Conservation (phyloP, 2,888 invertebrate genomes). For the Pseudeuparius sepicola region DNA sequence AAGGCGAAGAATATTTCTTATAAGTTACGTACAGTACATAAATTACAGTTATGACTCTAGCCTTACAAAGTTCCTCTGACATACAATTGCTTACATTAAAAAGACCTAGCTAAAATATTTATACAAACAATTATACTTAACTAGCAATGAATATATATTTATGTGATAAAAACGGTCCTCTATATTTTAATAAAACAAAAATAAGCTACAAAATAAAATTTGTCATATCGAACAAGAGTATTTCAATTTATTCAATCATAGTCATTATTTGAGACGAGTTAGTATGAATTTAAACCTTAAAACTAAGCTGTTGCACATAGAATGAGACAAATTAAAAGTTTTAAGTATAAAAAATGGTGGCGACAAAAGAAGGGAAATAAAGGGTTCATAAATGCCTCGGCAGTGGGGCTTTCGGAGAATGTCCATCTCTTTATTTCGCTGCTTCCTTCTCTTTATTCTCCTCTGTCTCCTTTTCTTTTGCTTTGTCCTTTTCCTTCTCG, state of each 20-base stretch:
- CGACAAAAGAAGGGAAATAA: constrained; percentile 15
- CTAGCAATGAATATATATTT: constrained; percentile 37
- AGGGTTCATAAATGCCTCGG: constrained; percentile 29
- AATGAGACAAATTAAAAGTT: constrained; percentile 31
- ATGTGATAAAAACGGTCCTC: constrained; percentile 31
- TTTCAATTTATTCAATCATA: constrained; percentile 16
- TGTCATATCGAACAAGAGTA: constrained; percentile 31
- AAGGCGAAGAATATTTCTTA: constrained; percentile 11
- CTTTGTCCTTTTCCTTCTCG: constrained; percentile 59
- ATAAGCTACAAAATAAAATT: constrained; percentile 34
- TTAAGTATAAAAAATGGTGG: constrained; percentile 16
- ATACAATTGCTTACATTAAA: constrained; percentile 39
- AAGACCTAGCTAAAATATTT: constrained; percentile 40
- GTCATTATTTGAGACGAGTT: neutral
- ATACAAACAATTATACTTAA: constrained; percentile 40
- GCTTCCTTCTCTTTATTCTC: constrained; percentile 59
- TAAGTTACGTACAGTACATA: no score
- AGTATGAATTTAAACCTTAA: constrained; percentile 28
- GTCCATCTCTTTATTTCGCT: constrained; percentile 36
- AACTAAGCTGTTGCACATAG: constrained; percentile 39
- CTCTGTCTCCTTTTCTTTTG: constrained; percentile 52
- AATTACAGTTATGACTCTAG: constrained; percentile 14
- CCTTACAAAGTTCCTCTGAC: constrained; percentile 32
- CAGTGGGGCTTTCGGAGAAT: constrained; percentile 30
- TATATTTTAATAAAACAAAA: constrained; percentile 30